phyloP scores from a whole-genome alignment of 2,888 invertebrate genomes.

The Chaitophorus viminalis region DNA sequence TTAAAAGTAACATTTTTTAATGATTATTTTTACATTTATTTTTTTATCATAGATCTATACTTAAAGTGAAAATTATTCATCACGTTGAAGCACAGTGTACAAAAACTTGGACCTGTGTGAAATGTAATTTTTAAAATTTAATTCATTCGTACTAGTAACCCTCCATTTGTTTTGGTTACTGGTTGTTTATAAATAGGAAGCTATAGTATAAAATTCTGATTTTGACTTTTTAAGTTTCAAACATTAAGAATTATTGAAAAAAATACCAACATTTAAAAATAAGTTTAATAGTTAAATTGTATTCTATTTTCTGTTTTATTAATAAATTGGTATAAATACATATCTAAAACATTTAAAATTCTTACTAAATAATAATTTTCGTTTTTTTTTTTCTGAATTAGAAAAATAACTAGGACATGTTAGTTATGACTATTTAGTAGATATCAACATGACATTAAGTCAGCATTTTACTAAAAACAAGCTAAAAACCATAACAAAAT shows the following conservation, averaged over 20 bases:
- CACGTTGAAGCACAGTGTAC: neutral
- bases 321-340: neutral
- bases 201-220: neutral
- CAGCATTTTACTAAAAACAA: neutral
- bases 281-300: neutral
- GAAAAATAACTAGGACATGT: neutral
- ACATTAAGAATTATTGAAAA: neutral
- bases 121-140: neutral
- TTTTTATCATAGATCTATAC: too few relatives aligned
- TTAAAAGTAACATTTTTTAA: neutral
- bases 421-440: neutral
- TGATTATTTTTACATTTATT: neutral
- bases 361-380: neutral
- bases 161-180: neutral
- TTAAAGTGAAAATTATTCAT: neutral
- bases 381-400: neutral
- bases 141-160: neutral
- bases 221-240: neutral
- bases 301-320: neutral
- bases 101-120: neutral
- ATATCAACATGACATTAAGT: neutral
- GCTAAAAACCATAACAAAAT: neutral
- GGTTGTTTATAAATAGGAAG: neutral
- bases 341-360: neutral
- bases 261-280: too few relatives aligned